These are phyloP conservation scores for Carduelis carduelis DNA, from an alignment of 2,797 vertebrate genomes.

Conservation along the genomic window DNA sequence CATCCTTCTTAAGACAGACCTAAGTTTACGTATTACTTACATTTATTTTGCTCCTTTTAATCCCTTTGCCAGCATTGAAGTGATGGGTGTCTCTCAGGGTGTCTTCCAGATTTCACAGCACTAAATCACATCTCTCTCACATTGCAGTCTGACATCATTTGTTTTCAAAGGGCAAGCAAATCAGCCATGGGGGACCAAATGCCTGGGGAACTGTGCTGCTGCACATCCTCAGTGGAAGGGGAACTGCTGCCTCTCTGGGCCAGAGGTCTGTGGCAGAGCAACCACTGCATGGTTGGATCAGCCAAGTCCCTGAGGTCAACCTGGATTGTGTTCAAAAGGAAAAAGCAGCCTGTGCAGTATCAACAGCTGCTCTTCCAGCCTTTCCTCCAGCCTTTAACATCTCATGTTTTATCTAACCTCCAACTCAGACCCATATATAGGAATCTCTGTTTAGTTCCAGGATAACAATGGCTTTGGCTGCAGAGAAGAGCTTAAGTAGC, in stretches of 20 bases:
- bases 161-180: neutral
- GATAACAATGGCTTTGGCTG: neutral
- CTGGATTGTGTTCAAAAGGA: neutral
- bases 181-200: neutral
- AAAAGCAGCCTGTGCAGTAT: neutral
- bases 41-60: neutral
- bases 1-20: neutral
- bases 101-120: neutral
- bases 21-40: neutral
- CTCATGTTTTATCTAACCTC: neutral
- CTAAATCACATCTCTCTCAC: neutral
- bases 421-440: neutral
- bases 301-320: neutral
- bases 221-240: neutral
- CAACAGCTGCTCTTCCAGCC: neutral
- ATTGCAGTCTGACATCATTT: neutral
- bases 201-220: neutral
- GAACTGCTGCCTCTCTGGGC: neutral
- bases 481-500: neutral
- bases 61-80: neutral
- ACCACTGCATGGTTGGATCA: neutral
- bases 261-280: neutral
- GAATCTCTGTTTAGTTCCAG: neutral
- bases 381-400: neutral
- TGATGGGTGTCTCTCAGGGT: accelerated